phyloP scores from a whole-genome alignment of 2,888 invertebrate genomes.

The Cephus sareptanus region DNA sequence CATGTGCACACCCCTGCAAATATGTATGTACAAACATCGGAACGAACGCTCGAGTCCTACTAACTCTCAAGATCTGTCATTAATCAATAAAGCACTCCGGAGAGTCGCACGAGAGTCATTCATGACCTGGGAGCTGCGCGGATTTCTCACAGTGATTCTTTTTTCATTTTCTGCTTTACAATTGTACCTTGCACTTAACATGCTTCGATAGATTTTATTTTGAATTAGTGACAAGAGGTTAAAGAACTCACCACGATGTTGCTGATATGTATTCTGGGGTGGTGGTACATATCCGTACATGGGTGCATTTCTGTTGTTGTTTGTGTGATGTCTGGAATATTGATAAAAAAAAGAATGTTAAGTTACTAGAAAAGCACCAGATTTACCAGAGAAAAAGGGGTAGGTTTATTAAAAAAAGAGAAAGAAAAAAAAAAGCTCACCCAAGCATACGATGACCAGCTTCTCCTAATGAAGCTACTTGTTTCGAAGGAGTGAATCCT shows the following conservation, averaged over 20 bases:
- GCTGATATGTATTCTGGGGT: constrained; percentile 31
- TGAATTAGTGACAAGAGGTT: neutral
- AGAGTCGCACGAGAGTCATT: neutral
- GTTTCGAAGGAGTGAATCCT: constrained; percentile 78
- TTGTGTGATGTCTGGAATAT: constrained; percentile 53
- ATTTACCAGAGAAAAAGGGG: neutral
- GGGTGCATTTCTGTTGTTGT: constrained; percentile 48
- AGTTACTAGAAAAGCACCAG: neutral
- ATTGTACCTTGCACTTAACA: neutral
- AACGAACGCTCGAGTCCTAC: constrained; percentile 20
- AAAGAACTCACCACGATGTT: constrained; percentile 46
- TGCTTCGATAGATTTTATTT: neutral
- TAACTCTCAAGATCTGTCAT: constrained; percentile 22
- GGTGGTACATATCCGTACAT: constrained; percentile 59
- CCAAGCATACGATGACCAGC: constrained; percentile 83
- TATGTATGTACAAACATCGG: constrained; percentile 38
- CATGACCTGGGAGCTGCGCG: neutral
- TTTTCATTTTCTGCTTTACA: neutral
- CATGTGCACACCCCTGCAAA: constrained; percentile 33
- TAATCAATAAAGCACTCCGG: constrained; percentile 30
- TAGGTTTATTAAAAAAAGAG: neutral
- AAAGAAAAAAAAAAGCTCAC: constrained; percentile 55
- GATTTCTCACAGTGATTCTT: neutral
- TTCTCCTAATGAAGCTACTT: constrained; percentile 73
- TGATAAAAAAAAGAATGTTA: neutral